These are phyloP conservation scores for Ardeotis arabs DNA, from an alignment of 2,113 vertebrate genomes.

Conservation along the genomic window DNA sequence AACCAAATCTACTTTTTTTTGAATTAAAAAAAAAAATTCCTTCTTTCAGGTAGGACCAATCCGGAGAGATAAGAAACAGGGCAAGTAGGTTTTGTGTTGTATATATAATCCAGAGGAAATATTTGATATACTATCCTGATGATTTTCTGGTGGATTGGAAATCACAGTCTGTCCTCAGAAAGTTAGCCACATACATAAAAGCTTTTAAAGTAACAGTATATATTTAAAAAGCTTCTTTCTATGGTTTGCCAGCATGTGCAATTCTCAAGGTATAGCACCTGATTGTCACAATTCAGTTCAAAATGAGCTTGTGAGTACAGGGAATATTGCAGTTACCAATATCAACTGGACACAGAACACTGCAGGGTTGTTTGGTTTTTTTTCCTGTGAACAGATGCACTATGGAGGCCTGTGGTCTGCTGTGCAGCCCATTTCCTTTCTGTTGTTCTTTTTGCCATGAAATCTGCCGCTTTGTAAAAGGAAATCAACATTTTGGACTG, in stretches of 20 bases:
- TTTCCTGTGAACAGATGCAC: background rate
- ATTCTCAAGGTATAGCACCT: background rate
- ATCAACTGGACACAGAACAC: background rate
- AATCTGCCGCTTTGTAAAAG: background rate
- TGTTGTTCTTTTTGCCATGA: background rate
- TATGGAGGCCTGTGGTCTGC: background rate
- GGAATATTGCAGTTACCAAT: background rate
- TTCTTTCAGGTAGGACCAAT: background rate
- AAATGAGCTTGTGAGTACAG: background rate
- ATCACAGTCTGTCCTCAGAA: background rate
- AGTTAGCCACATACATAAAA: background rate
- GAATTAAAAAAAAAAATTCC: too few species aligned
- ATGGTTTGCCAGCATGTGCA: background rate
- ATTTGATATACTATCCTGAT: background rate
- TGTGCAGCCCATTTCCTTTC: background rate
- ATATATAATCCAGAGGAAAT: background rate
- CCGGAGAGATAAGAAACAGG: background rate
- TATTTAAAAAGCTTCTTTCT: background rate
- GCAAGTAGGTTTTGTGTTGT: background rate
- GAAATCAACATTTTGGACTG: background rate
- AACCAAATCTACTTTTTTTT: background rate
- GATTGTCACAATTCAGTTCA: background rate
- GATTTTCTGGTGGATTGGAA: background rate
- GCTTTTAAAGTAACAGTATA: background rate
- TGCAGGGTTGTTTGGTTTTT: background rate